A percentile compares a stretch with the other conserved stretches of the same genome.
Evolutionary conservation across 2,888 invertebrate genomes (phyloP).

Genomic region (Blastobasis adustella): DNA sequence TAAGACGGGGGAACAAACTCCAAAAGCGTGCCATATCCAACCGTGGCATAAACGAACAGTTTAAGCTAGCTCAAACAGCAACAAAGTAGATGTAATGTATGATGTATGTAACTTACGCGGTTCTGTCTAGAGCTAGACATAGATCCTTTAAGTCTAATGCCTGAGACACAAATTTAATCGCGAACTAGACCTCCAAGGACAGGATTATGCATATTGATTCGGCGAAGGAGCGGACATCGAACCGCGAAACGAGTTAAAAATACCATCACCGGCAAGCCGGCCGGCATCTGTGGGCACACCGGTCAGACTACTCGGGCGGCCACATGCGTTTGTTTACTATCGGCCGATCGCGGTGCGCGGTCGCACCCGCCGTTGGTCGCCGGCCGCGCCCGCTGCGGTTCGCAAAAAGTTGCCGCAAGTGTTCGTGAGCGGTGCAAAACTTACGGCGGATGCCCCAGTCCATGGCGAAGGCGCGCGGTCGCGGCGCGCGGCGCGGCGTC

Average conservation of each 20-base stretch:
- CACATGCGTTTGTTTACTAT: constrained; percentile 75
- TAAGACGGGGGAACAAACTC: constrained; percentile 16
- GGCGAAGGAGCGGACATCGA: constrained; percentile 68
- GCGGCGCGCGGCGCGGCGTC: constrained; percentile 63
- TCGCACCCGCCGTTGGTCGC: constrained; percentile 14
- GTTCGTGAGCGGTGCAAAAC: constrained; percentile 37
- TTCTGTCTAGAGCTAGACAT: constrained; percentile 27
- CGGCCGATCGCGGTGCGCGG: constrained; percentile 42
- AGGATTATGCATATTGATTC: constrained; percentile 68
- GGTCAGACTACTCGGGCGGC: constrained; percentile 59
- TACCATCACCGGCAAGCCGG: constrained; percentile 58
- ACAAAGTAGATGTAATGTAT: constrained; percentile 29
- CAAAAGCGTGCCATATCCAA: too few relatives aligned
- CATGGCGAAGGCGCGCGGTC: constrained; percentile 49
- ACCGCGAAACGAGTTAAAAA: constrained; percentile 72
- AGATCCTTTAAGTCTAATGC: constrained; percentile 24
- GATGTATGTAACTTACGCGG: constrained; percentile 53
- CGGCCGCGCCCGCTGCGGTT: constrained; percentile 20
- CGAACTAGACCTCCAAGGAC: constrained; percentile 47
- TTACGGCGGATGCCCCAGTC: constrained; percentile 74
- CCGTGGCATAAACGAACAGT: too few relatives aligned
- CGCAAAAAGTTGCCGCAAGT: constrained; percentile 23
- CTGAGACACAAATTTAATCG: not conserved
- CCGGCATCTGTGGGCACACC: constrained; percentile 69
- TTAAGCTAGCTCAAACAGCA: not conserved